Conservation (phyloP, 2,888 invertebrate genomes). For the Patella depressa region DNA sequence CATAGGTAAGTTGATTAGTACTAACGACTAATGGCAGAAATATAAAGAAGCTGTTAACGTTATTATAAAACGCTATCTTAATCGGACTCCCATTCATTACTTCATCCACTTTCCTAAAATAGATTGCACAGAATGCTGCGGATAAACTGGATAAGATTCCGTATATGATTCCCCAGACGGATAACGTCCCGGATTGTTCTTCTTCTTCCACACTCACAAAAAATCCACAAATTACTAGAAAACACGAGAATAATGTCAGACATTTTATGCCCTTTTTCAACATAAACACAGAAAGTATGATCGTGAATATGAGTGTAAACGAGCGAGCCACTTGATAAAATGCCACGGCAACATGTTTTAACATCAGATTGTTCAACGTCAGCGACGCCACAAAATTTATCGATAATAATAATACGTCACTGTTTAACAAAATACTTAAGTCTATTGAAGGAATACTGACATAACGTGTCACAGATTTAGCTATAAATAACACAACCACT, state of each 20-base stretch:
- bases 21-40: conserved; percentile 62
- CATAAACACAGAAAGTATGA: conserved; percentile 62
- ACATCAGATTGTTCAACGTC: conserved; percentile 69
- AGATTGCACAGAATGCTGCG: conserved; percentile 68
- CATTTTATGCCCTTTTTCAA: conserved; percentile 55
- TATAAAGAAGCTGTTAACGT: conserved; percentile 61
- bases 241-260: conserved; percentile 58
- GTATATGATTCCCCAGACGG: conserved; percentile 64
- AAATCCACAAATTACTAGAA: conserved; percentile 65
- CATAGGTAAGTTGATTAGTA: conserved; percentile 60
- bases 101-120: conserved; percentile 64
- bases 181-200: conserved; percentile 61
- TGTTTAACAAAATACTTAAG: conserved; percentile 39
- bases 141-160: conserved; percentile 67
- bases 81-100: conserved; percentile 58
- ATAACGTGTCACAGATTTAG: conserved; percentile 16
- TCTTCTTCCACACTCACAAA: conserved; percentile 69
- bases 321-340: conserved; percentile 71
- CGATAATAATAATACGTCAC: conserved; percentile 59
- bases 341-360: conserved; percentile 69
- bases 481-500: conserved; percentile 47
- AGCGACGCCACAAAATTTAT: conserved; percentile 63
- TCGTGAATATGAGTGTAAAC: conserved; percentile 68
- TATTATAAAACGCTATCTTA: conserved; percentile 65
- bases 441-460: conserved; percentile 44